phyloP scores from a whole-genome alignment of 2,113 vertebrate genomes.

The Oplegnathus fasciatus region DNA sequence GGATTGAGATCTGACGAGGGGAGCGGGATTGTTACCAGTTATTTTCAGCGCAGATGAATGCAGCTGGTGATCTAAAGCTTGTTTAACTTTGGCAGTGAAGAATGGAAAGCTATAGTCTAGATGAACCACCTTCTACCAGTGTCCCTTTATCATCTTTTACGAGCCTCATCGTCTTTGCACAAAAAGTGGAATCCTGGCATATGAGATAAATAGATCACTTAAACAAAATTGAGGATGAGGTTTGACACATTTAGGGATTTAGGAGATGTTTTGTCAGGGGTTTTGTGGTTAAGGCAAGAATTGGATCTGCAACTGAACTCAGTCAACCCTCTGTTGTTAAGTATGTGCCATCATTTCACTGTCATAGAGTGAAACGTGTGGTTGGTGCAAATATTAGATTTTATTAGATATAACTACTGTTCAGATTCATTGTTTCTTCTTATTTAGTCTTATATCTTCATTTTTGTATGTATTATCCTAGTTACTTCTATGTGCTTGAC shows the following conservation, averaged over 20 bases:
- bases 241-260: conserved; percentile 40
- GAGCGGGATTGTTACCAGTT: conserved; percentile 28
- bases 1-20: conserved; percentile 58
- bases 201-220: conserved; percentile 55
- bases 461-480: not conserved
- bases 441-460: not conserved
- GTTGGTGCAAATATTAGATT: not conserved
- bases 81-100: conserved; percentile 65
- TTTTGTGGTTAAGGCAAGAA: conserved; percentile 7
- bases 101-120: conserved; percentile 33
- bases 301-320: not conserved
- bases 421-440: not conserved
- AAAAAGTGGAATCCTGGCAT: conserved; percentile 44
- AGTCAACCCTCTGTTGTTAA: not conserved
- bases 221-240: conserved; percentile 20
- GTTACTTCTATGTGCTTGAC: not conserved
- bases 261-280: conserved; percentile 4
- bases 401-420: not conserved
- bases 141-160: conserved; percentile 51
- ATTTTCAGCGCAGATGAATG: conserved; percentile 53
- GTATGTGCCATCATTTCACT: not conserved
- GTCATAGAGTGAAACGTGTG: not conserved
- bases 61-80: conserved; percentile 60
- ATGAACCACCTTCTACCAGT: conserved; percentile 39
- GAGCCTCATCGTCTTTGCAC: conserved; percentile 30